Evolutionary conservation across 2,888 invertebrate genomes (phyloP).

Genomic region (Oasisia sp.): DNA sequence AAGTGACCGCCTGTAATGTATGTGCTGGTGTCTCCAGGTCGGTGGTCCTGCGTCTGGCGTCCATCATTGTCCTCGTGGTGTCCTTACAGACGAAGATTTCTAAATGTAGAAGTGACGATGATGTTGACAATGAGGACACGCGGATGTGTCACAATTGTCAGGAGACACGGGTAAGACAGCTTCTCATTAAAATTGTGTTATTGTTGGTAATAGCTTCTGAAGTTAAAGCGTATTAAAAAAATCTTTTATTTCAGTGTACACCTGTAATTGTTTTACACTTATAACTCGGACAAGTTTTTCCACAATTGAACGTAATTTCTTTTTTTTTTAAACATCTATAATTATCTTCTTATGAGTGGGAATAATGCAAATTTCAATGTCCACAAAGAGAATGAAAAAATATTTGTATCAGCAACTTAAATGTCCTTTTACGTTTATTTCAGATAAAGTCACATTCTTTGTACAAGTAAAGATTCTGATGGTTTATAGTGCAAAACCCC

Average conservation of each 20-base stretch:
- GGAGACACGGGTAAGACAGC: neutral
- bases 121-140: neutral
- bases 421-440: no score
- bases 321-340: neutral
- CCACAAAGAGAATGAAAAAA: neutral
- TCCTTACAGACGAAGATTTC: constrained; percentile 72
- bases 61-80: constrained; percentile 78
- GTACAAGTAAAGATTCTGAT: no score
- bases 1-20: neutral
- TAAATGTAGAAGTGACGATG: constrained; percentile 28
- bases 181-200: neutral
- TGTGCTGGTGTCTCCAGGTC: constrained; percentile 44
- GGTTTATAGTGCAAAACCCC: no score
- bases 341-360: neutral
- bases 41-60: constrained; percentile 77
- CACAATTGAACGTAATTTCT: neutral
- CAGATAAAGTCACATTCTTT: no score
- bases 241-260: neutral
- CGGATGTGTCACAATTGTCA: constrained; percentile 18
- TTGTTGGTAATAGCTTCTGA: neutral
- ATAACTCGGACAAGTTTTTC: neutral
- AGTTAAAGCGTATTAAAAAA: neutral
- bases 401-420: neutral
- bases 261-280: neutral
- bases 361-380: neutral